Base-by-base conservation (phyloP, 2,888 invertebrate species). In the Embidobia sp. region DNA sequence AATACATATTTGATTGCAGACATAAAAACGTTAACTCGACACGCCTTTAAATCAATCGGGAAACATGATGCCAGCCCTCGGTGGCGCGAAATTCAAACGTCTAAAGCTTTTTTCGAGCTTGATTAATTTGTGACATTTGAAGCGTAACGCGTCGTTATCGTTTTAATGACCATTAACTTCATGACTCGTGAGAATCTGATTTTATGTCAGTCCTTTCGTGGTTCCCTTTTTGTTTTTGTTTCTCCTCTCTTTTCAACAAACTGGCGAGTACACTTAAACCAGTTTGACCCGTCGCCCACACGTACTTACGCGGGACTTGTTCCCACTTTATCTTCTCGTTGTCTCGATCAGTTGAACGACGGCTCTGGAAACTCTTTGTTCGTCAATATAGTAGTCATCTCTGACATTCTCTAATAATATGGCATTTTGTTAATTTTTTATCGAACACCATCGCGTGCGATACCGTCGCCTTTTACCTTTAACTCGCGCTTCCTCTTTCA, bases 251-350 rank as follows among this genome's bases (percentile, higher is more conserved):
- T 79, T 73, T 66, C 72, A 73, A 40, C 76, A 69, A 73, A 76
- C 75, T 46, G 72, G 57, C 59, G 74, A 72, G 51, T 55, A 67
- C 67, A 59, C 75, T 72, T 67, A 78, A 78, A 79, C 78, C 78
- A 76, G 78, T 79, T 79, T 79, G 75, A 76, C 73, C 76, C 76
- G 64, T 78, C 78, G 78, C 78, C 78, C 75, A 78, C 78, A 64
- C 70, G 64, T 64, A 51, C 49, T 49, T 55, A 22, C 63, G 37
- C 51, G 69, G 64, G 59, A 7, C 49, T 69, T 51, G 33, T 49
- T 64, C 69, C 51, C 57, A 37, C 69, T 69, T 67, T 40, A 59
- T 75, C 75, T 40, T 49, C 48, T 31, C 57, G 57, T 64, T 70
- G 63, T 63, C 76, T 51, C 57, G 64, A 40, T 64, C 26, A 64